Evolutionary conservation across 1,140 invertebrate species (phyloP).

Genomic region (Goniozus legneri): DNA sequence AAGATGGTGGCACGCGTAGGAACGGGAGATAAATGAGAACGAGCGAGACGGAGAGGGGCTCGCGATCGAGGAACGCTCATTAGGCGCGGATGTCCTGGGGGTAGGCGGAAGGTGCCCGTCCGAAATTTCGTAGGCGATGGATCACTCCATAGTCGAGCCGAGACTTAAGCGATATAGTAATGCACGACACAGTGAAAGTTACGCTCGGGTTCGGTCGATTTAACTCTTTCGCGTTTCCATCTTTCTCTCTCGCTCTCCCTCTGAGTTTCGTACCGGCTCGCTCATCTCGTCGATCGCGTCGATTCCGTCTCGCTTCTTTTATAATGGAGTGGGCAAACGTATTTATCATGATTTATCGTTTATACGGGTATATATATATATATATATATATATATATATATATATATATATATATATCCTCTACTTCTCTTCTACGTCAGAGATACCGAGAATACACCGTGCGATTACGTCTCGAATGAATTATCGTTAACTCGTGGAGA

Average conservation of each 20-base stretch:
- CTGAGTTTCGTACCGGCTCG: conserved; percentile 15
- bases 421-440: not conserved
- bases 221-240: too few species aligned
- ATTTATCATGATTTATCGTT: conserved; percentile 54
- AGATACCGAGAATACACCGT: conserved; percentile 30
- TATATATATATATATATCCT: too few species aligned
- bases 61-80: conserved; percentile 37
- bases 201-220: too few species aligned
- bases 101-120: conserved; percentile 33
- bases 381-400: too few species aligned
- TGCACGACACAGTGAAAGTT: conserved; percentile 37
- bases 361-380: conserved; percentile 42
- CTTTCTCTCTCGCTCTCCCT: too few species aligned
- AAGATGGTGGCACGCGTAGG: not conserved
- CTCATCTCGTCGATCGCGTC: conserved; percentile 18
- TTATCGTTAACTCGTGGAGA: conserved; percentile 39
- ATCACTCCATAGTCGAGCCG: conserved; percentile 44
- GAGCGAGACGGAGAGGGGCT: conserved; percentile 11
- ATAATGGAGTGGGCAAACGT: conserved; percentile 47
- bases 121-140: conserved; percentile 45
- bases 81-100: conserved; percentile 36
- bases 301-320: conserved; percentile 28
- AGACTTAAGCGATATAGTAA: conserved; percentile 52
- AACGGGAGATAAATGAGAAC: conserved; percentile 1
- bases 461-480: conserved; percentile 40